These are phyloP conservation scores for Drosophila carrolli DNA, from an alignment of 1,140 invertebrate genomes.

Conservation along the genomic window DNA sequence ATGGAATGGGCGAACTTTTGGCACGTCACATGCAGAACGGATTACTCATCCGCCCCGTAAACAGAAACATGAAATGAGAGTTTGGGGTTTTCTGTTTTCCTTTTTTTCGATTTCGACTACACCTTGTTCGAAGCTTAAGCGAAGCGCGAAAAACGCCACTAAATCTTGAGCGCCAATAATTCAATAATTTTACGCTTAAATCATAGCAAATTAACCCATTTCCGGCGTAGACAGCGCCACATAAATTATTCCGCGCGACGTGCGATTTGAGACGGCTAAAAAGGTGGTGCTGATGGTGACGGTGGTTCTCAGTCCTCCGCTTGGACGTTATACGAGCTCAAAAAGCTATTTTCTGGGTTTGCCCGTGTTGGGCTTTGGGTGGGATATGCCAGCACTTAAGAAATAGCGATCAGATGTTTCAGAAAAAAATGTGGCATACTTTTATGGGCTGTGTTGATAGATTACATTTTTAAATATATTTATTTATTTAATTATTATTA, in stretches of 20 bases:
- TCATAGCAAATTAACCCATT: constrained; percentile 83
- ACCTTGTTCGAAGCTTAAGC: constrained; percentile 53
- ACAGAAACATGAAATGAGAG: constrained; percentile 5
- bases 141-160: constrained; percentile 58
- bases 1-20: constrained; percentile 7
- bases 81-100: constrained; percentile 1
- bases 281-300: constrained; percentile 15
- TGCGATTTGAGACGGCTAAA: constrained; percentile 35
- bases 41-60: constrained; percentile 53
- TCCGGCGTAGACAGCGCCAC: constrained; percentile 79
- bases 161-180: constrained; percentile 75
- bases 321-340: not conserved
- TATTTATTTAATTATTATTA: no score
- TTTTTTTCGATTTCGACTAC: constrained; percentile 11
- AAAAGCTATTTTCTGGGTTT: not conserved
- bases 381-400: not conserved
- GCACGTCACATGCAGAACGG: constrained; percentile 24
- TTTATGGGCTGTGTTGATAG: not conserved
- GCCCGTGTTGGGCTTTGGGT: not conserved
- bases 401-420: no score
- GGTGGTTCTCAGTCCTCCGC: constrained; percentile 1
- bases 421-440: no score
- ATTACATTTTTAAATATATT: no score
- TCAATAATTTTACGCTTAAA: constrained; percentile 83
- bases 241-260: constrained; percentile 71